phyloP scores from a whole-genome alignment of 1,140 invertebrate species.

The Papilio machaon region DNA sequence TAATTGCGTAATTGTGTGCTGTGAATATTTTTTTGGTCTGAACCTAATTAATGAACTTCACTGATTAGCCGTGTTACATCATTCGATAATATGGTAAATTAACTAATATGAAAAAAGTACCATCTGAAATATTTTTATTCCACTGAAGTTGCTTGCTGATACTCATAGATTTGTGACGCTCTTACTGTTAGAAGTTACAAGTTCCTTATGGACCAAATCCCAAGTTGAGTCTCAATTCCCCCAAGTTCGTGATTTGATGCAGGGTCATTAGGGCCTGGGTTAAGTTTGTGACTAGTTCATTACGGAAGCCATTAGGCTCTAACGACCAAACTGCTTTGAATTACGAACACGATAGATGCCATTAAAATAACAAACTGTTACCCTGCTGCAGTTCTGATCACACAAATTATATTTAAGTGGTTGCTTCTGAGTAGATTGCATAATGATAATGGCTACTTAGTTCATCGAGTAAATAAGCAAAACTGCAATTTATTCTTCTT shows the following conservation, averaged over 20 bases:
- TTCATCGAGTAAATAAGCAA: not conserved
- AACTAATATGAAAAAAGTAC: not conserved
- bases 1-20: slow-evolving; percentile 76
- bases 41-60: slow-evolving; percentile 63
- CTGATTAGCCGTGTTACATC: slow-evolving; percentile 47
- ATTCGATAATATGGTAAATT: not conserved
- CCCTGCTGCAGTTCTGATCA: not conserved
- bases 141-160: not conserved
- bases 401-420: slow-evolving; percentile 17
- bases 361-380: slow-evolving; percentile 22
- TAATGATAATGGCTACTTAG: not conserved
- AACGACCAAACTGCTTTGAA: slow-evolving; percentile 22
- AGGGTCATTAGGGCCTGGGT: not conserved
- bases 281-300: slow-evolving; percentile 21
- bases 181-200: not conserved
- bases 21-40: slow-evolving; percentile 57
- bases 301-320: slow-evolving; percentile 10
- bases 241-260: slow-evolving; percentile 6
- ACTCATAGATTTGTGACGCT: not conserved
- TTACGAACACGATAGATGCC: slow-evolving; percentile 10
- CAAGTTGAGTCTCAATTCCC: not conserved
- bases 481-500: not conserved
- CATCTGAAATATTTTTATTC: not conserved
- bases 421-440: not conserved
- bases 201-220: not conserved